Evolutionary conservation across 92 coral and sea anemone genomes (phyloP), one percentile per base, ranked within the genome.

Genomic region (Muricea muricata): DNA sequence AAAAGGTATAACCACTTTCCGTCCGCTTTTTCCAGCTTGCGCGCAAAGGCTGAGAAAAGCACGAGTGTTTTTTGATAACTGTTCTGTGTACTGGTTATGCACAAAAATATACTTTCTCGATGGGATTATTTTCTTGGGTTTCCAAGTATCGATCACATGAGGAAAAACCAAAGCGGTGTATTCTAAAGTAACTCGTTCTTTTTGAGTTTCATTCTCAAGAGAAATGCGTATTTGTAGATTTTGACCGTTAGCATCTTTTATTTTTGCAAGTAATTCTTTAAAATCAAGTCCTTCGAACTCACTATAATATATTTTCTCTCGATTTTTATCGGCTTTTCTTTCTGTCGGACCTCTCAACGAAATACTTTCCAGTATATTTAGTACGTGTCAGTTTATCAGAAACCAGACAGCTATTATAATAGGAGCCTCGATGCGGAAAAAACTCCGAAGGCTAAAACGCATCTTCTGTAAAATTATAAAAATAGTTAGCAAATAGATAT

Each of bases 41-140:
- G 68, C 68, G 15, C 68, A 60, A 28, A 60, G 68, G 68, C 68
- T 60, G 8, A 60, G 68, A 60, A 60, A 60, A 1, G 68, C 68
- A 29, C 68, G 68, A 23, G 68, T 60, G 68, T 60, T 60, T 29
- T 24, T 28, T 2, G 68, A 18, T 24, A 60, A 34, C 17, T 60
- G 68, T 5, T 60, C 68, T 1, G 30, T 60, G 34, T 60, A 60
- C 17, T 24, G 34, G 7, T 25, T 7, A 21, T 60, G 13, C 5
- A 28, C 33, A 18, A 18, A 60, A 20, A 20, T 34, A 34, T 60
- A 60, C 17, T 60, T 60, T 17, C 15, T 60, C 34, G 68, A 14
- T 7, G 68, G 34, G 26, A 24, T 24, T 60, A 0, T 1, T 6
- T 24, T 18, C 3, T 24, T 24, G 14, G 33, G 1, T 11, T 60